Base-by-base conservation (phyloP, 30 jellyfish, hydroid and myxozoan genomes). In the Clytia hemisphaerica region DNA sequence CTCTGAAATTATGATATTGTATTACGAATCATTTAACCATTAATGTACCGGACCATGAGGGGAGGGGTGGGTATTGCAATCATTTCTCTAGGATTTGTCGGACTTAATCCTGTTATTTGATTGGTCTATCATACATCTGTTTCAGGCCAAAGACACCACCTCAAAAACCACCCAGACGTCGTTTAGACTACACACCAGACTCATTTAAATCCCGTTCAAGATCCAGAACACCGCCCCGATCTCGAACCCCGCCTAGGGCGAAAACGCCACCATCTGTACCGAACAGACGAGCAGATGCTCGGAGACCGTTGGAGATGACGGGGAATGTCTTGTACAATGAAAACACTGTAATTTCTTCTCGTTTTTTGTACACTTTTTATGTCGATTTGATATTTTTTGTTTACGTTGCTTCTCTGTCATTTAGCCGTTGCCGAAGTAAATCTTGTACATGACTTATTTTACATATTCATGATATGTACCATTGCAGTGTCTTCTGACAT, bases 281-380 rank as follows among this genome's bases (percentile, higher is more conserved):
- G n/a, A n/a, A n/a, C n/a, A n/a, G 44, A 31, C 35, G 44, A n/a
- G 14, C 70, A 57, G n/a, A n/a, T 14, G 54, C 0, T 12, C 25
- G 70, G 16, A 26, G 42, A 57, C 70, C 70, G 25, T 57, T 57
- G 35, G 70, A 57, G 16, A n/a, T 57, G 16, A 57, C 70, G 30
- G 70, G 38, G 9, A 21, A 26, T 22, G 6, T 16, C 19, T 22
- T 57, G 70, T 37, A 57, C 45, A 31, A 28, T 31, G 70, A 57
- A 3, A 45, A 33, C 1, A 4, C 30, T 28, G 30, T 57, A 5
- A n/a, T n/a, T n/a, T n/a, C n/a, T n/a, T n/a, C n/a, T n/a, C n/a
- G n/a, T n/a, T n/a, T n/a, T n/a, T n/a, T n/a, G n/a, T n/a, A n/a
- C n/a, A n/a, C n/a, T n/a, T n/a, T n/a, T n/a, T n/a, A n/a, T n/a